A percentile compares a stretch with the other conserved stretches of the same genome.
These are phyloP conservation scores for Hippocampus abdominalis DNA, from an alignment of 2,113 vertebrate genomes.

Conservation along the genomic window DNA sequence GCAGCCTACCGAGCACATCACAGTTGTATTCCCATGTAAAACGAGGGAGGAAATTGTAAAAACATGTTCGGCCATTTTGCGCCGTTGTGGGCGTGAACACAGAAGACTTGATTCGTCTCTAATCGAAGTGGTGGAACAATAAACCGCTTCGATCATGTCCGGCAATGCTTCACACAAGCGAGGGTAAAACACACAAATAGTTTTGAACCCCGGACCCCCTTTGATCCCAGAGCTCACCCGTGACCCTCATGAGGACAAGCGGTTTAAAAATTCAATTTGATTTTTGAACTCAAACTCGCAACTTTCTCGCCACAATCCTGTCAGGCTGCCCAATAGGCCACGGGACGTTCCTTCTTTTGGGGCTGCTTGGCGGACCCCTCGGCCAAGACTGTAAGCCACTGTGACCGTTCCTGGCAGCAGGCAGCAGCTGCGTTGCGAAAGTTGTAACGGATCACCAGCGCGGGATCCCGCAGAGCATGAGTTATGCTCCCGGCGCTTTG, in stretches of 20 bases:
- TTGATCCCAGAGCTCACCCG: too few species aligned
- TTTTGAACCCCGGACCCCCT: too few species aligned
- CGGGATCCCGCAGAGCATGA: constrained; percentile 41
- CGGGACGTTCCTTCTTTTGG: constrained; percentile 36
- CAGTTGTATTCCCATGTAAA: neutral
- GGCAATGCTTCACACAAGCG: too few species aligned
- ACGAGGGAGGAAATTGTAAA: neutral
- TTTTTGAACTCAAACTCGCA: constrained; percentile 39
- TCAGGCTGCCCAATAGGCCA: constrained; percentile 32
- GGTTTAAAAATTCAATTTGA: too few species aligned
- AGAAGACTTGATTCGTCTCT: too few species aligned
- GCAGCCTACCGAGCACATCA: neutral
- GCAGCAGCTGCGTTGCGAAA: constrained; percentile 40
- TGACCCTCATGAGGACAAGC: too few species aligned
- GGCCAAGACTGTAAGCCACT: constrained; percentile 48
- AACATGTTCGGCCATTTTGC: too few species aligned
- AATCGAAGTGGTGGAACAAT: too few species aligned
- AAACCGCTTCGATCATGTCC: too few species aligned
- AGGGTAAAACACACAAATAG: too few species aligned
- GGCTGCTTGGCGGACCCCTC: constrained; percentile 33
- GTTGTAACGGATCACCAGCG: constrained; percentile 44
- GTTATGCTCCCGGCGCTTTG: constrained; percentile 33
- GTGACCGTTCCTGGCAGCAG: constrained; percentile 60
- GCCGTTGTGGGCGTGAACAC: too few species aligned
- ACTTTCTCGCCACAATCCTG: constrained; percentile 26